A percentile compares a stretch with the other conserved stretches of the same genome.
Evolutionary conservation across 2,888 invertebrate species (phyloP).

Genomic region (Gymnoscelis rufifasciata): DNA sequence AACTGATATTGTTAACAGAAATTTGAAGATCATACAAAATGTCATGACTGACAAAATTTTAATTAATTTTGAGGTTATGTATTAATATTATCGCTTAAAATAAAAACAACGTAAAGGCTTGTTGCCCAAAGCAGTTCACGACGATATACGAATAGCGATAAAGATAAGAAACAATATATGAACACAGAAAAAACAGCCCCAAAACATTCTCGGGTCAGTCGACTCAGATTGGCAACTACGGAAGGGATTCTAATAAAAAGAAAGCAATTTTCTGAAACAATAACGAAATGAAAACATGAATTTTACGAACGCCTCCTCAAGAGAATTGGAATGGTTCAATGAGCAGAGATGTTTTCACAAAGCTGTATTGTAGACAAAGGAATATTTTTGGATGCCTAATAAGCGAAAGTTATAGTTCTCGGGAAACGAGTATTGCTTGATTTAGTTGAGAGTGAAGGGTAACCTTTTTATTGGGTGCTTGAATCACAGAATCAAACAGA

Average conservation of each 20-base stretch:
- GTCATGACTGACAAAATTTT: too few relatives aligned
- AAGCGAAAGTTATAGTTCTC: slow-evolving; percentile 1
- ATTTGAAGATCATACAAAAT: too few relatives aligned
- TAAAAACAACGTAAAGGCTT: too few relatives aligned
- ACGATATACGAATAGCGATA: background rate
- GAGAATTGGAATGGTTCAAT: slow-evolving; percentile 22
- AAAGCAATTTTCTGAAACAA: slow-evolving; percentile 29
- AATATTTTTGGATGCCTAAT: background rate
- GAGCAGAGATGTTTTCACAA: slow-evolving; percentile 14
- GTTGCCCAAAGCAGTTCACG: too few relatives aligned
- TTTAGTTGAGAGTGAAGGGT: too few relatives aligned
- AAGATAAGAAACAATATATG: slow-evolving; percentile 6
- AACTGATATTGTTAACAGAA: too few relatives aligned
- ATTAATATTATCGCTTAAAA: too few relatives aligned
- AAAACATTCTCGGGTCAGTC: slow-evolving; percentile 1
- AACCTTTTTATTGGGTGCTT: too few relatives aligned
- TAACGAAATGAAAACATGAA: slow-evolving; percentile 26
- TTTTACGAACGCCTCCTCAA: slow-evolving; percentile 22
- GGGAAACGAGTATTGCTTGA: background rate
- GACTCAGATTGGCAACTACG: slow-evolving; percentile 14
- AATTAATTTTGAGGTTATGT: too few relatives aligned
- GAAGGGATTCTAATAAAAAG: slow-evolving; percentile 20
- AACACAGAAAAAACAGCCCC: background rate
- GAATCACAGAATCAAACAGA: too few relatives aligned
- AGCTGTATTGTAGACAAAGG: slow-evolving; percentile 8